Evolutionary conservation across 2,797 vertebrate genomes (phyloP).

Genomic region (Platalea minor): DNA sequence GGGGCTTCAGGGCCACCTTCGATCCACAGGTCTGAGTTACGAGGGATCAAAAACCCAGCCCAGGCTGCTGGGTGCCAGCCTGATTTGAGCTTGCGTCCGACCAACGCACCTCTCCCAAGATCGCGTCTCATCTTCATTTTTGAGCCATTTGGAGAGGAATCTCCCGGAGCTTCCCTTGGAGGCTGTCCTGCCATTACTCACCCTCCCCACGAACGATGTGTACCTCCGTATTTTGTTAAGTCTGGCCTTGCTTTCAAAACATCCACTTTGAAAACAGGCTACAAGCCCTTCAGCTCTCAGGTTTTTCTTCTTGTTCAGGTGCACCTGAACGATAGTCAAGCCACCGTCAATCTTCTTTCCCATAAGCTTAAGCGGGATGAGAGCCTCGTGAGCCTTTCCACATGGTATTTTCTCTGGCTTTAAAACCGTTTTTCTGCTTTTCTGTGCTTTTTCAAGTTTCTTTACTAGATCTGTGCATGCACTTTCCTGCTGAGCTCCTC

Average conservation of each 20-base stretch:
- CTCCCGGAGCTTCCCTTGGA: neutral
- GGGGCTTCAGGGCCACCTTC: neutral
- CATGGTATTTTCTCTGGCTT: neutral
- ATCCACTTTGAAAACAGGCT: neutral
- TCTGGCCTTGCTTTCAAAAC: neutral
- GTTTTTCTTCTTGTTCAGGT: neutral
- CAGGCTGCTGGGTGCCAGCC: neutral
- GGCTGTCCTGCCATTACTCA: neutral
- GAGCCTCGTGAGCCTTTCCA: neutral
- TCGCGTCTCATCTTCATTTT: fast-evolving
- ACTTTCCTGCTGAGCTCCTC: neutral
- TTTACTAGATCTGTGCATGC: neutral
- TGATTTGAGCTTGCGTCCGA: neutral
- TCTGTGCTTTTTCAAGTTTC: neutral
- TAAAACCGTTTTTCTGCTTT: neutral
- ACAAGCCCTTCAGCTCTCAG: neutral
- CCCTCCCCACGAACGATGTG: neutral
- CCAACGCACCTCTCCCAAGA: neutral
- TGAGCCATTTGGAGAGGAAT: neutral
- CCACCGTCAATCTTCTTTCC: neutral
- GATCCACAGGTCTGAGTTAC: fast-evolving
- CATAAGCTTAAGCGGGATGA: neutral
- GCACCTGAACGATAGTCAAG: neutral
- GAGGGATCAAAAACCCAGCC: neutral
- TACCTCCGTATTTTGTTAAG: neutral